Percentiles rank a stretch among this genome's conserved stretches.
phyloP scores from a whole-genome alignment of 2,888 invertebrate genomes.

The Sminthurinus aureus region DNA sequence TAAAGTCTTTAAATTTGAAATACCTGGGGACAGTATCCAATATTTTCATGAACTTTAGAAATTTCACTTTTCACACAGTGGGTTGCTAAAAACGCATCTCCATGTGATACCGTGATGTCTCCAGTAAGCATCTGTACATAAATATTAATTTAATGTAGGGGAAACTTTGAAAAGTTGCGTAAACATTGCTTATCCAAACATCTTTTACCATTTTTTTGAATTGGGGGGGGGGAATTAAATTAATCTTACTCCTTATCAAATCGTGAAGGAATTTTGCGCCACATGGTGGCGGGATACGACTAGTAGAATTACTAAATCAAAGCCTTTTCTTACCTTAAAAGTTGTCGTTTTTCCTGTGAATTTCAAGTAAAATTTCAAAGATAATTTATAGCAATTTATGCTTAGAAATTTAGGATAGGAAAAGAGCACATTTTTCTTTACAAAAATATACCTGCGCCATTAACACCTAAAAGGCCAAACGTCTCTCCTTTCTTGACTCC shows the following conservation, averaged over 20 bases:
- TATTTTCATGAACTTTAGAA: constrained; percentile 60
- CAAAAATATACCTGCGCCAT: constrained; percentile 3
- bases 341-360: constrained; percentile 82
- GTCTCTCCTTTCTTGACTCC: constrained; percentile 77
- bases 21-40: constrained; percentile 66
- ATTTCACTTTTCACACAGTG: constrained; percentile 62
- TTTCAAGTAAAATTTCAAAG: too few species aligned
- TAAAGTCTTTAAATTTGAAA: too few species aligned
- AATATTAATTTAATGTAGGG: too few species aligned
- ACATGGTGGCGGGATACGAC: too few species aligned
- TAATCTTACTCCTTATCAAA: too few species aligned
- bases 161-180: too few species aligned
- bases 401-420: not conserved
- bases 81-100: constrained; percentile 74
- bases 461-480: constrained; percentile 70
- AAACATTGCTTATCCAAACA: too few species aligned
- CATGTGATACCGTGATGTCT: constrained; percentile 75
- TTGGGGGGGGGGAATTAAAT: too few species aligned
- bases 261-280: too few species aligned
- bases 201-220: too few species aligned
- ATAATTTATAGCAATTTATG: not conserved
- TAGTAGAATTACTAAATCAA: too few species aligned
- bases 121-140: constrained; percentile 77
- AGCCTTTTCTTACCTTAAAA: constrained; percentile 68
- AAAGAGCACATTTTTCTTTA: not conserved